phyloP scores from a whole-genome alignment of 1,140 invertebrate genomes.

The Drosophila virilis region DNA sequence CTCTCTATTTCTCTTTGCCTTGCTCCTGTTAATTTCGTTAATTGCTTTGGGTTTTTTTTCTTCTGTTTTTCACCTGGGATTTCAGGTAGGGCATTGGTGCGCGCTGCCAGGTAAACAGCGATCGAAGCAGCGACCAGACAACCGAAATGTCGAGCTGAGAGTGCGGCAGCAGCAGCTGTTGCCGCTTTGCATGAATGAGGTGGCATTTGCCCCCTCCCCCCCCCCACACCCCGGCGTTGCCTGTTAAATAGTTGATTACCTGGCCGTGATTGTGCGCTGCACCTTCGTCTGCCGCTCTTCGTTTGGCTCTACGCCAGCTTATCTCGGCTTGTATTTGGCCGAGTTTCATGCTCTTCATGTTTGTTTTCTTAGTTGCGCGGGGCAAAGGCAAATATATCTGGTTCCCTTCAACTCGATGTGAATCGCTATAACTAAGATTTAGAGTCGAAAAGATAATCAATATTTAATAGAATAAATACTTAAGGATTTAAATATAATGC shows the following conservation, averaged over 20 bases:
- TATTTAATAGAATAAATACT: too few species aligned
- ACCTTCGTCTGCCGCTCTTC: not conserved
- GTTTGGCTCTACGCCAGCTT: not conserved
- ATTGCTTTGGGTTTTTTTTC: not conserved
- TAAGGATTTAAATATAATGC: not conserved
- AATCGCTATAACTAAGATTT: not conserved
- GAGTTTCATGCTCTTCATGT: not conserved
- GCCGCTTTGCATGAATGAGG: too few species aligned
- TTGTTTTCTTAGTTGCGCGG: not conserved
- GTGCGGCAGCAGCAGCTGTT: not conserved
- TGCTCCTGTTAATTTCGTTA: constrained; percentile 1
- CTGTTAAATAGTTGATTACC: constrained; percentile 2
- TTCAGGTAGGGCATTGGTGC: not conserved
- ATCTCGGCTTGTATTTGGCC: too few species aligned
- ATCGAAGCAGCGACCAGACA: not conserved
- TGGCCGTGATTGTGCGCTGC: constrained; percentile 1
- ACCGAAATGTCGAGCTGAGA: not conserved
- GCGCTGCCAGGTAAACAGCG: not conserved
- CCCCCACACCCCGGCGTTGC: not conserved
- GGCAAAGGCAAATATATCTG: too few species aligned
- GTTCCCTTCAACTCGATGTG: not conserved
- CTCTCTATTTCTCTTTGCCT: too few species aligned
- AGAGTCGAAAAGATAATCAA: too few species aligned
- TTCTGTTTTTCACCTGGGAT: not conserved
- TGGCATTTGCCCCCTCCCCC: not conserved